Base-by-base conservation (phyloP, 2,113 vertebrate genomes). In the Gyps fulvus region DNA sequence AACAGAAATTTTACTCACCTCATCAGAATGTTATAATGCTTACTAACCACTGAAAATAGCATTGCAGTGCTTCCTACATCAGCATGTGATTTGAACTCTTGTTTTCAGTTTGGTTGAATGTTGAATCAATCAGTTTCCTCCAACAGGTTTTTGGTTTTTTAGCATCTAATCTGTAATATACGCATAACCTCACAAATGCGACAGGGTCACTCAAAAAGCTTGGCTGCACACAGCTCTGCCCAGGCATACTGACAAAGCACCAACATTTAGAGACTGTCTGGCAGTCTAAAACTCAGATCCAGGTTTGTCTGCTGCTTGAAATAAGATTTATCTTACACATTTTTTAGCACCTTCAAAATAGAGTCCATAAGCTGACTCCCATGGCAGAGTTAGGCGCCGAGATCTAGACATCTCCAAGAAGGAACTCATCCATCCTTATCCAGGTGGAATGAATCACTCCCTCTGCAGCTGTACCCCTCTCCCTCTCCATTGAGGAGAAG, bases 111-210 rank as follows among this genome's bases (percentile, higher is more conserved):
- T 12, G 58, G 84, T 15, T 61, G 45, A 29, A 15, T 16, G 36
- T 76, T 83, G 52, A 95, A 76, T 63, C 79, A 13, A 0, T 10
- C 26, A 0, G 11, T 62, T 93, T 90, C 50, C 79, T 90, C 83
- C 76, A 25, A 11, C 72, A 73, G 83, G 71, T 49, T 81, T 73
- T 38, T 36, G 54, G 16, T 1, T 1, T 21, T 73, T 83, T 61
- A 86, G 77, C 4, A 0, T 7, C 50, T 59, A 1, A 18, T 42
- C 54, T 40, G 15, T 50, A n/a, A 66, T 78, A 70, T 7, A 4
- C 0, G 0, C 3, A 1, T 15, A 25, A 31, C n/a, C 25, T 71
- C 78, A 8, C 21, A n/a, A 32, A 17, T 3, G 27, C 10, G 10
- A 11, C 0, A 1, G 40, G 42, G 63, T 54, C 22, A 3, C 67